phyloP scores from a whole-genome alignment of 2,113 vertebrate genomes.

The Nettapus auritus region DNA sequence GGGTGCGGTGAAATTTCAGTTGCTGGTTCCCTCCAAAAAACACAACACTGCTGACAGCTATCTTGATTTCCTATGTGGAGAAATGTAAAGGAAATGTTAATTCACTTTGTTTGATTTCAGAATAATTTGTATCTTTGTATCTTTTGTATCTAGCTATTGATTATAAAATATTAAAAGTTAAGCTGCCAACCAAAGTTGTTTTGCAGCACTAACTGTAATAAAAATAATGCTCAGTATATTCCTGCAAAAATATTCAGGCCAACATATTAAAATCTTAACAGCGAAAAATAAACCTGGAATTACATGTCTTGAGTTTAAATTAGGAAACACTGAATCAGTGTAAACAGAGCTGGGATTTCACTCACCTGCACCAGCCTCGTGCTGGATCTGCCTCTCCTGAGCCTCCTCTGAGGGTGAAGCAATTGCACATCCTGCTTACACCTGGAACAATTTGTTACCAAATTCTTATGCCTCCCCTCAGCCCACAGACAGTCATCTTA shows the following conservation, averaged over 20 bases:
- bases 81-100: background rate
- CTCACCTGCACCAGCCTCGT: background rate
- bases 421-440: background rate
- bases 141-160: background rate
- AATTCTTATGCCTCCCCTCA: background rate
- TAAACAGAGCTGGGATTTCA: background rate
- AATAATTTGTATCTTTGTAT: background rate
- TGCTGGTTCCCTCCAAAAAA: background rate
- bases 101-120: background rate
- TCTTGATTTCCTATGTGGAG: background rate
- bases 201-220: slow-evolving; percentile 10
- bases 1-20: background rate
- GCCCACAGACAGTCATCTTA: background rate
- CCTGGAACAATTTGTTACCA: background rate
- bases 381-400: background rate
- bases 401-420: background rate
- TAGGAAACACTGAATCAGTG: background rate
- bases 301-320: slow-evolving; percentile 6
- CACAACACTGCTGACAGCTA: background rate
- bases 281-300: slow-evolving; percentile 28
- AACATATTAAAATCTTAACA: background rate
- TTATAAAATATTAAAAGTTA: slow-evolving; percentile 39
- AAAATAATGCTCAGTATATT: background rate
- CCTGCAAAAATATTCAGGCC: background rate
- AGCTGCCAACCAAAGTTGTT: background rate